Base-by-base conservation (phyloP, 2,888 invertebrate species). In the Cremastinae sp. region DNA sequence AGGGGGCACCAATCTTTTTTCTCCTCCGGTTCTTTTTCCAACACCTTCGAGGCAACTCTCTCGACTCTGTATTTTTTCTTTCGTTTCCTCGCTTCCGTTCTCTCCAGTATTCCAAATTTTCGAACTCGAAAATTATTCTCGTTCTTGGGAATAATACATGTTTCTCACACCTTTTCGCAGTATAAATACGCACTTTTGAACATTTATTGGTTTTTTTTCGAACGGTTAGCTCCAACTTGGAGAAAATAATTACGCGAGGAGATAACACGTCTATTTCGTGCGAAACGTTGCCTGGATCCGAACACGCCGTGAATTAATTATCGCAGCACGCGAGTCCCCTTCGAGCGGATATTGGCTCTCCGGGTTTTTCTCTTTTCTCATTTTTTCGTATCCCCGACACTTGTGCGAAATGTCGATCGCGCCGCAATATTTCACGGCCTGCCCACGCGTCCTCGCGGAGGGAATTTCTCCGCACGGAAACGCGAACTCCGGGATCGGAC, bases 291-390 rank as follows among this genome's bases (percentile, higher is more conserved):
- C 43, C 79, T 80, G 43, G 68, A 28, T 5, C 61, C 54, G 80
- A 81, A 80, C 78, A 81, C n/a, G n/a, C 82, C 79, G 81, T 84
- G 85, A 85, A 85, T 85, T 85, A 85, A 85, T 85, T 85, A 85
- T 85, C 84, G 81, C 81, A 78, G 79, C 78, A 80, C 78, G 79
- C 78, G 76, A 79, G 68, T 64, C 41, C 56, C 78, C 79, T 80
- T 75, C 80, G 79, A 79, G 80, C 74, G 69, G 47, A 47, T 64
- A 66, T 28, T 28, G 28, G 28, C 18, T 18, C 14, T 5, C 41
- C 45, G 34, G 28, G 10, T 56, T 45, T 38, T n/a, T 49, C 20
- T 16, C 28, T 3, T 41, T 45, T 43, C 28, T 56, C 12, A 43
- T 20, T n/a, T 34, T 54, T 38, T 8, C 51, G 20, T 64, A 3